Evolutionary conservation across 2,888 invertebrate species (phyloP).

Genomic region (Mystacides longicornis): DNA sequence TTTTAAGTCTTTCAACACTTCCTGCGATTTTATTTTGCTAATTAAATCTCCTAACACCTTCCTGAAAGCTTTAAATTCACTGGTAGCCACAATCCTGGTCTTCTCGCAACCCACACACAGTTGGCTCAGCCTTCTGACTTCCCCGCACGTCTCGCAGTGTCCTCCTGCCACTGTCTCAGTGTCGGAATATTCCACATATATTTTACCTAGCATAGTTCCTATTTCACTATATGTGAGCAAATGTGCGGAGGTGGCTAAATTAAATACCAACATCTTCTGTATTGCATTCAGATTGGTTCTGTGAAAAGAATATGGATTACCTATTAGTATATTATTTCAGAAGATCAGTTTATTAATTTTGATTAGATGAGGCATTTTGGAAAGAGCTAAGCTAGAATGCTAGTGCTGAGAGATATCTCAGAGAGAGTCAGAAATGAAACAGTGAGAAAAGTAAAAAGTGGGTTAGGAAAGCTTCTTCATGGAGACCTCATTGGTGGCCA

Average conservation of each 20-base stretch:
- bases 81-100: neutral
- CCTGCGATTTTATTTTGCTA: slow-evolving; percentile 35
- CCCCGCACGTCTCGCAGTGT: slow-evolving; percentile 17
- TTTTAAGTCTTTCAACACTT: slow-evolving; percentile 37
- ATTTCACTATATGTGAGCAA: slow-evolving; percentile 11
- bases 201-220: slow-evolving; percentile 16
- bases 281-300: slow-evolving; percentile 31
- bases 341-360: too few species aligned
- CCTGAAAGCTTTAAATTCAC: slow-evolving; percentile 28
- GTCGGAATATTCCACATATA: slow-evolving; percentile 17
- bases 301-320: too few species aligned
- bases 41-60: slow-evolving; percentile 40
- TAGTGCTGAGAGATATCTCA: too few species aligned
- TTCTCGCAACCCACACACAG: slow-evolving; percentile 42
- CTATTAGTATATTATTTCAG: too few species aligned
- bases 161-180: neutral
- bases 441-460: too few species aligned
- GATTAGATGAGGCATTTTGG: too few species aligned
- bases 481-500: too few species aligned
- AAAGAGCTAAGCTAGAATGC: too few species aligned
- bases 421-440: too few species aligned
- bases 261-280: slow-evolving; percentile 18
- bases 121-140: slow-evolving; percentile 29
- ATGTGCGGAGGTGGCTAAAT: slow-evolving; percentile 28
- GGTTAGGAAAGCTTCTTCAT: too few species aligned